Evolutionary conservation across 1,140 invertebrate species (phyloP).

Genomic region (Sipha flava): DNA sequence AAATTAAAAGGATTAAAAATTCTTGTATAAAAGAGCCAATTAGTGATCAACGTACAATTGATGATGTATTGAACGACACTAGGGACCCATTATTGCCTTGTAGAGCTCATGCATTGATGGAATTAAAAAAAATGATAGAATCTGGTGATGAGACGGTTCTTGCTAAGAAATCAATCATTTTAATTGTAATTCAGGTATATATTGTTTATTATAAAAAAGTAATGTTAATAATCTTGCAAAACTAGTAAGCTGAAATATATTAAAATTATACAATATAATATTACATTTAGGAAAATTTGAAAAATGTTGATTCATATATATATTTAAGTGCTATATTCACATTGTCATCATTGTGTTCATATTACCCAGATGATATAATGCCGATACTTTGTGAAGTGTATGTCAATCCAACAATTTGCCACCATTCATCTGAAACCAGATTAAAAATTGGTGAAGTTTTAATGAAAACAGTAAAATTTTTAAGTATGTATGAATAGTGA

Average conservation of each 20-base stretch:
- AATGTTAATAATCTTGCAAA: background rate
- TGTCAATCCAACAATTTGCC: constrained; percentile 38
- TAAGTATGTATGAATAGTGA: constrained; percentile 51
- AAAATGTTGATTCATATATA: constrained; percentile 71
- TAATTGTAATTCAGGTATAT: constrained; percentile 38
- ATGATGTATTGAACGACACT: constrained; percentile 58
- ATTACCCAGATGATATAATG: constrained; percentile 59
- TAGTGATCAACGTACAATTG: constrained; percentile 44
- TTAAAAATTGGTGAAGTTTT: constrained; percentile 77
- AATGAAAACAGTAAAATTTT: constrained; percentile 58
- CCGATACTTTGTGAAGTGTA: constrained; percentile 56
- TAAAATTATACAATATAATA: background rate
- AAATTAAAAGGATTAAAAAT: constrained; percentile 40
- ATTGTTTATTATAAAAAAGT: background rate
- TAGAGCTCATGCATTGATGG: constrained; percentile 67
- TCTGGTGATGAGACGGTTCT: constrained; percentile 54
- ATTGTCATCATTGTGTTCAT: constrained; percentile 55
- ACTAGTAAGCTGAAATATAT: too few species aligned
- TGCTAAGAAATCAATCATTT: constrained; percentile 52
- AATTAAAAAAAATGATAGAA: constrained; percentile 62
- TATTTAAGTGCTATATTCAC: constrained; percentile 72
- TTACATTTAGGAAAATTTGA: constrained; percentile 57
- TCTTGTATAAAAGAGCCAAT: constrained; percentile 35
- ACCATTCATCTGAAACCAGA: constrained; percentile 48
- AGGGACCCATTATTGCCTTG: constrained; percentile 67